Base-by-base conservation (phyloP, 2,797 vertebrate species). In the Myripristis jacobus region DNA sequence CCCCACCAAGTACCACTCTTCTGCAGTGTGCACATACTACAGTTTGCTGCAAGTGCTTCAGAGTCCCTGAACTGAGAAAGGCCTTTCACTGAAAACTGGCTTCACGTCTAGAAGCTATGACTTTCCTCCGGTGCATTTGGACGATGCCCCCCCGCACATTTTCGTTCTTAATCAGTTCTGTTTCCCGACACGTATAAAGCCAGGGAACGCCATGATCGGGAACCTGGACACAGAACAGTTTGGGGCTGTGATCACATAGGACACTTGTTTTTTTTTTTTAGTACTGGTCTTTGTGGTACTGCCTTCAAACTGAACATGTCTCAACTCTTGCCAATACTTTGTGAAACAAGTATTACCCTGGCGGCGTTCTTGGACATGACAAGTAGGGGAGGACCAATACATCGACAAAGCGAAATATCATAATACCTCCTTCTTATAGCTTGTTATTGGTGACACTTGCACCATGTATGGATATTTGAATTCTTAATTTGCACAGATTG, bases 11-110 rank as follows among this genome's bases (percentile, higher is more conserved):
- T 84, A 86, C 78, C 72, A 36, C 71, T 77, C 24, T 29, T 24
- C 19, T 66, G 78, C 80, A 81, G 81, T 79, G 81, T 83, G 61
- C 56, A 80, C 69, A 81, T 60, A 54, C 67, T 70, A 74, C 73
- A 59, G 69, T 69, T 63, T 65, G 75, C 72, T 82, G 72, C 82
- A 87, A 87, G 86, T 78, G 87, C 85, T 88, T 73, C 56, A 66
- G 64, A 66, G 62, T 68, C 69, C 78, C 62, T 64, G 69, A 52
- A 46, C 29, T 70, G 27, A 29, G 65, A 57, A 34, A 24, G 58
- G 60, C 34, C 15, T 21, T 43, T 41, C 53, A 72, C 56, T 51
- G 44, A 71, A 22, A 22, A 19, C 10, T n/a, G 46, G 25, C 65
- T 2, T 19, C 46, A 57, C 31, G 38, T 43, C 58, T 61, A 68